These are phyloP conservation scores for Silurus asotus DNA, from an alignment of 2,113 vertebrate species.

Conservation along the genomic window DNA sequence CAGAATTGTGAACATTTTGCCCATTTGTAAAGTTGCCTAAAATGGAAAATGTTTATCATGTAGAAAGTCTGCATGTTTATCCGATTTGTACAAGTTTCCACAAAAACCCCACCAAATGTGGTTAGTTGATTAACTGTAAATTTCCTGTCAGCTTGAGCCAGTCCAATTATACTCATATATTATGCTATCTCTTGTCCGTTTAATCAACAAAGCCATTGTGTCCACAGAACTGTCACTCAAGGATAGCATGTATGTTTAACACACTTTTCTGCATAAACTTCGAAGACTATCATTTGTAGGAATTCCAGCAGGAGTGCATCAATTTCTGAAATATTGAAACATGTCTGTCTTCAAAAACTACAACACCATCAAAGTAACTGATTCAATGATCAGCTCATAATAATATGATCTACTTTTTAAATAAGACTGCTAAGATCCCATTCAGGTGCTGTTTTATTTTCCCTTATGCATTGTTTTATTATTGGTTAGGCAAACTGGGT, in stretches of 20 bases:
- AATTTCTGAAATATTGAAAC: not conserved
- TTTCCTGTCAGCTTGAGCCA: too few species aligned
- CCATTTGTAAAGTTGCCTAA: not conserved
- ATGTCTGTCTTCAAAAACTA: not conserved
- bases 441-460: not conserved
- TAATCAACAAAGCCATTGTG: not conserved
- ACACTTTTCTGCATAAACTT: not conserved
- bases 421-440: too few species aligned
- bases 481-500: not conserved
- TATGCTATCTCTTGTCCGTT: not conserved
- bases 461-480: not conserved
- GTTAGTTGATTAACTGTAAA: not conserved
- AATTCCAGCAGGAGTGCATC: not conserved
- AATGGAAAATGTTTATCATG: not conserved
- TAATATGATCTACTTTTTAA: too few species aligned
- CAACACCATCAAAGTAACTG: not conserved
- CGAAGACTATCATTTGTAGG: not conserved
- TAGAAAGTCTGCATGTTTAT: not conserved
- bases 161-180: not conserved
- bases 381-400: too few species aligned
- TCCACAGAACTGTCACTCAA: not conserved
- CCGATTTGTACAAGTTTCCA: not conserved
- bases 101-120: not conserved
- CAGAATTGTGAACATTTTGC: not conserved
- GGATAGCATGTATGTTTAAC: not conserved